Evolutionary conservation across 2,113 vertebrate genomes (phyloP), one percentile per base, ranked within the genome.

Genomic region (Oreochromis spilurus): DNA sequence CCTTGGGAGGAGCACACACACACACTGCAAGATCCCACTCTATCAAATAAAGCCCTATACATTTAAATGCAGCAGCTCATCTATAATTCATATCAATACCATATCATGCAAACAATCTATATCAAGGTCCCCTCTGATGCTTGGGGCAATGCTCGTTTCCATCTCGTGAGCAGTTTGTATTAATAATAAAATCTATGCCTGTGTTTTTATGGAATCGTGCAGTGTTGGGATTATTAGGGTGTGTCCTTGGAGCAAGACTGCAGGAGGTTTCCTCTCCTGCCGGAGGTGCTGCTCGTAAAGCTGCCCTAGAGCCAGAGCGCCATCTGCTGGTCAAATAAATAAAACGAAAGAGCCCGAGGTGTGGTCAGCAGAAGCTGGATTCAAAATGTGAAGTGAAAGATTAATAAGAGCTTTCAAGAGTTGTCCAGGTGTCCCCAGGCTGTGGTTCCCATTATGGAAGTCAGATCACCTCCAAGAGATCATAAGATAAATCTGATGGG

Each of bases 61-160:
- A 65, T 82, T 79, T 12, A 58, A 87, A 84, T 13, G 79, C 36
- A 53, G 2, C 67, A 50, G 79, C 83, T 90, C 88, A 88, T 94
- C 54, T 50, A 84, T 94, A 53, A 90, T 91, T 91, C 81, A 92
- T 84, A 54, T 78, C 10, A 36, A 58, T 45, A 54, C 52, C 24
- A 52, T 58, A 58, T 81, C 5, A 82, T 83, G 75, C n/a, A 79
- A 31, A 79, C n/a, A 55, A 48, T 88, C 82, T 31, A 62, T 19
- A 24, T 83, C 4, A 31, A 6, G 2, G 48, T 38, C 21, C 21
- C n/a, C 43, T 29, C 55, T 5, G 10, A 4, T 1, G 5, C 43
- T 12, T 2, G 1, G 5, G 65, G 57, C 77, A 60, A 3, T 1
- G 40, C 48, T 50, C 26, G 3, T 40, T 5, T 40, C 55, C 65